Conservation (phyloP, 1,140 invertebrate species). For the Drosophila murphyi region DNA sequence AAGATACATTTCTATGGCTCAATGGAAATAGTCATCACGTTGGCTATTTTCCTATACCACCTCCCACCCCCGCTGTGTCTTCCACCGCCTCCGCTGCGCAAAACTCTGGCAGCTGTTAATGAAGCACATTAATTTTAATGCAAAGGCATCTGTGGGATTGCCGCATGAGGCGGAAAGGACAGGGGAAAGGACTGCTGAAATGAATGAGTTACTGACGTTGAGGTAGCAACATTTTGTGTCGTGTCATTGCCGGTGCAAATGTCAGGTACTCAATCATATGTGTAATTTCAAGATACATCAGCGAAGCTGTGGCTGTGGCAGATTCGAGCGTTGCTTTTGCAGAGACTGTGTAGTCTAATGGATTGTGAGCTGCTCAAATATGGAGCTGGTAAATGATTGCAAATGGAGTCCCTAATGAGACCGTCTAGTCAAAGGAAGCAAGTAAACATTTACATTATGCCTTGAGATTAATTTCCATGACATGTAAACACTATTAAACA, state of each 20-base stretch:
- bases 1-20: conserved; percentile 8
- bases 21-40: background rate
- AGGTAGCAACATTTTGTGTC: conserved; percentile 43
- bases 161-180: background rate
- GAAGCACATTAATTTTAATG: conserved; percentile 71
- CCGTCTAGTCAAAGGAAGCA: background rate
- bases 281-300: conserved; percentile 29
- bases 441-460: no score
- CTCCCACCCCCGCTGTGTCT: background rate
- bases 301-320: conserved; percentile 1
- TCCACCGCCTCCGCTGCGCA: background rate
- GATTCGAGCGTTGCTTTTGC: conserved; percentile 20
- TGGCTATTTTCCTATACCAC: background rate
- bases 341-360: conserved; percentile 4
- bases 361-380: background rate
- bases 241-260: conserved; percentile 45
- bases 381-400: conserved; percentile 3
- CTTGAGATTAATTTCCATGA: no score
- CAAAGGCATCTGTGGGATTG: conserved; percentile 34
- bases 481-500: background rate
- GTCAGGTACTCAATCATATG: conserved; percentile 66
- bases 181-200: conserved; percentile 23
- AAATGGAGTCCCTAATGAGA: background rate
- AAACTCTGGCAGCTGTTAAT: conserved; percentile 46
- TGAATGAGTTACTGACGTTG: conserved; percentile 62